Evolutionary conservation across 2,888 invertebrate species (phyloP).

Genomic region (Polyommatus icarus): DNA sequence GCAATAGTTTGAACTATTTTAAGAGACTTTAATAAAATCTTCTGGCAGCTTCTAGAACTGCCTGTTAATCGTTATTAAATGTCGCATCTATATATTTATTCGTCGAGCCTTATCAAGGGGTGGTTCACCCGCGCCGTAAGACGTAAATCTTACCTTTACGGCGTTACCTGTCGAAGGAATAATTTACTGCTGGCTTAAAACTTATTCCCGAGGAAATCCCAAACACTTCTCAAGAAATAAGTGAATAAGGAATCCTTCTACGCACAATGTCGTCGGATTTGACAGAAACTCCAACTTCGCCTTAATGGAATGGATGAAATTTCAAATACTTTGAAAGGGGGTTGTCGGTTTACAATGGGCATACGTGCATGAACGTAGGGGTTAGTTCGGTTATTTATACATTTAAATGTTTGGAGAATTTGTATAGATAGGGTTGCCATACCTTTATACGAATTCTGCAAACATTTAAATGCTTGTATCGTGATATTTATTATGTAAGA

Average conservation of each 20-base stretch:
- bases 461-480: background rate
- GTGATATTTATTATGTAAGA: background rate
- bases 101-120: slow-evolving; percentile 65
- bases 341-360: slow-evolving; percentile 29
- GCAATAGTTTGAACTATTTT: no score
- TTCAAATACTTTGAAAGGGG: slow-evolving; percentile 44
- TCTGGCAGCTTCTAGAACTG: background rate
- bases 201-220: slow-evolving; percentile 73
- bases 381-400: slow-evolving; percentile 7
- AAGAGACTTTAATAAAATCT: background rate
- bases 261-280: slow-evolving; percentile 49
- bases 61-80: background rate
- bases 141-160: slow-evolving; percentile 80
- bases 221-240: slow-evolving; percentile 78
- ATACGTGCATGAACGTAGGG: slow-evolving; percentile 12
- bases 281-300: slow-evolving; percentile 63
- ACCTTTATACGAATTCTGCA: no score
- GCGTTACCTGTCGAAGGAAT: slow-evolving; percentile 79
- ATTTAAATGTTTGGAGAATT: background rate
- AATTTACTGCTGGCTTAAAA: slow-evolving; percentile 79
- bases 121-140: slow-evolving; percentile 65
- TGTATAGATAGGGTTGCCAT: background rate
- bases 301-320: slow-evolving; percentile 66
- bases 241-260: slow-evolving; percentile 76
- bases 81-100: slow-evolving; percentile 16